Evolutionary conservation across 2,797 vertebrate genomes (phyloP).

Genomic region (Cossypha niveicapilla): DNA sequence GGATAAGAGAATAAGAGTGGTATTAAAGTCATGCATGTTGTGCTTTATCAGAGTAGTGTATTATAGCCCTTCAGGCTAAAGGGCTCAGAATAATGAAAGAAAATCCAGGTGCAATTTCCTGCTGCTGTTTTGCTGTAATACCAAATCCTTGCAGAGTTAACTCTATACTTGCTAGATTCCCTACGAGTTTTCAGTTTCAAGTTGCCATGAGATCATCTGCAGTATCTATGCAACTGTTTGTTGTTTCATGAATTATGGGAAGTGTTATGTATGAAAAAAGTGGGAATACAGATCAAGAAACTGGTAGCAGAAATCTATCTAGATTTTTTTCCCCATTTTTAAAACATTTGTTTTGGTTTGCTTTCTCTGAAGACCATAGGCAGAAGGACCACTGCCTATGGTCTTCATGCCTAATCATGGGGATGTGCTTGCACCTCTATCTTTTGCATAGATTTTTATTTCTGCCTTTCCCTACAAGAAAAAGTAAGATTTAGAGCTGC

Average conservation of each 20-base stretch:
- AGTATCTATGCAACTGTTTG: background rate
- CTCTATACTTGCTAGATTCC: background rate
- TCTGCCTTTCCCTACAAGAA: background rate
- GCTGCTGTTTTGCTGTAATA: background rate
- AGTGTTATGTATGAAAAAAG: background rate
- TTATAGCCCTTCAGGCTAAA: constrained; percentile 14
- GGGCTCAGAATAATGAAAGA: background rate
- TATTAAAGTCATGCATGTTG: background rate
- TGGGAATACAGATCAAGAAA: background rate
- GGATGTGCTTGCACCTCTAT: background rate
- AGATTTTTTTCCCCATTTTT: background rate
- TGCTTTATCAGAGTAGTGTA: background rate
- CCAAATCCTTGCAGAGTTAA: background rate
- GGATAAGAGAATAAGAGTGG: background rate
- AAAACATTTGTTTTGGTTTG: background rate
- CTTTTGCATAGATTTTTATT: background rate
- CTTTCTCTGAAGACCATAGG: background rate
- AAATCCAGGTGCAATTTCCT: background rate
- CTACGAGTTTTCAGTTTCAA: background rate
- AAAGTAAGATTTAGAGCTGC: background rate
- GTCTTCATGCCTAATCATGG: background rate
- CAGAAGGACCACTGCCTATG: background rate
- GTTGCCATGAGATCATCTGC: background rate
- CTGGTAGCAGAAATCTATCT: background rate
- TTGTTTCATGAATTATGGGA: background rate